Evolutionary conservation across 37 sponge, comb jelly and placozoan genomes (phyloP).

Genomic region (Spongilla lacustris): DNA sequence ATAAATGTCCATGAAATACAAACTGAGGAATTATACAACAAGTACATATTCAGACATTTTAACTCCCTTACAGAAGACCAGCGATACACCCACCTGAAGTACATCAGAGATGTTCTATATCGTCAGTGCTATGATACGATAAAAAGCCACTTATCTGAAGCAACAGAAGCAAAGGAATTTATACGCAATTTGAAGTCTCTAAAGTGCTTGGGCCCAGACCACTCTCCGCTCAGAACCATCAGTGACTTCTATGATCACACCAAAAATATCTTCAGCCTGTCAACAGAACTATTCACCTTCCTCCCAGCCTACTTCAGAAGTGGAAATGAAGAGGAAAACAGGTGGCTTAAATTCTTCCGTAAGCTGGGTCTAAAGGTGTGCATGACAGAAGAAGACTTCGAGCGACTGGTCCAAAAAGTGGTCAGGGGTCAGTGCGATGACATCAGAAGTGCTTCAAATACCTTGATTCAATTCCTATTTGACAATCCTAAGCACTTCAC

Average conservation of each 20-base stretch:
- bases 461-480: neutral
- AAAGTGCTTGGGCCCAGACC: conserved; percentile 27
- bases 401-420: neutral
- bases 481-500: neutral
- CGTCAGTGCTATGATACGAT: conserved; percentile 19
- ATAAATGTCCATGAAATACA: conserved; percentile 19
- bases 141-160: neutral
- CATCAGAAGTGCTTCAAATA: neutral
- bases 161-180: neutral
- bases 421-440: neutral
- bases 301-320: conserved; percentile 28
- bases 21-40: conserved; percentile 19
- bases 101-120: conserved; percentile 44
- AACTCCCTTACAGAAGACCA: conserved; percentile 22
- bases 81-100: conserved; percentile 36
- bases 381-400: conserved; percentile 19
- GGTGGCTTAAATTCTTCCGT: conserved; percentile 51
- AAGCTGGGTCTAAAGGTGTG: conserved; percentile 9
- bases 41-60: conserved; percentile 48
- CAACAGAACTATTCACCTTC: conserved; percentile 23
- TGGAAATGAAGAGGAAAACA: neutral
- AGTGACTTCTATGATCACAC: conserved; percentile 30
- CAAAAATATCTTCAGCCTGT: conserved; percentile 27
- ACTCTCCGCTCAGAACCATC: conserved; percentile 6
- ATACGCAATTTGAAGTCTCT: neutral